A percentile compares a stretch with the other conserved stretches of the same genome.
phyloP scores from a whole-genome alignment of 1,140 invertebrate genomes.

The Metopolophium dirhodum region DNA sequence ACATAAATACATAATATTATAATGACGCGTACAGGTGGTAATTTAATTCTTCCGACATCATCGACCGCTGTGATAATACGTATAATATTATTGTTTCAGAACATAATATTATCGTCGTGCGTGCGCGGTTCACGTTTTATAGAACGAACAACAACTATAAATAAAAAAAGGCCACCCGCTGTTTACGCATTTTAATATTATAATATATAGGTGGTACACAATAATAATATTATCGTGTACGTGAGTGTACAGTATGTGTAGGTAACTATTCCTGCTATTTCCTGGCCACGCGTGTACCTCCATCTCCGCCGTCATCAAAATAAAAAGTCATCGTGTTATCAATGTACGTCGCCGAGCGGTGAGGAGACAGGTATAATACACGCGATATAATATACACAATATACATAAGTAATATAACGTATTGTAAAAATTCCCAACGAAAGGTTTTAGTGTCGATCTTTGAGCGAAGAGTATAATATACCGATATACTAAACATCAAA shows the following conservation, averaged over 20 bases:
- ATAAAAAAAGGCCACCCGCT: slow-evolving; percentile 47
- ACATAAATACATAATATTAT: neutral
- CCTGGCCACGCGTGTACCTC: neutral
- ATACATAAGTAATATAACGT: neutral
- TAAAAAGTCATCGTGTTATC: slow-evolving; percentile 31
- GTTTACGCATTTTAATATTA: slow-evolving; percentile 34
- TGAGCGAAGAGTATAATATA: neutral
- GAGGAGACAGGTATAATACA: neutral
- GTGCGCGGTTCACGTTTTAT: slow-evolving; percentile 1
- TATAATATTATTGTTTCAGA: slow-evolving; percentile 46
- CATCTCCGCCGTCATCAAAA: neutral
- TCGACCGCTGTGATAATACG: slow-evolving; percentile 25
- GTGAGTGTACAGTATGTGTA: slow-evolving; percentile 10
- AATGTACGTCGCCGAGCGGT: neutral
- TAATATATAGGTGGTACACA: too few species aligned
- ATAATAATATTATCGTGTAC: neutral
- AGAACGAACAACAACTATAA: neutral
- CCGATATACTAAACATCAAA: neutral
- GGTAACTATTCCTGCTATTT: neutral
- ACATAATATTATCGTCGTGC: slow-evolving; percentile 24
- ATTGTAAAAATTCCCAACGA: neutral
- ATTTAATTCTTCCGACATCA: slow-evolving; percentile 46
- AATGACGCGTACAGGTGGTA: slow-evolving; percentile 26
- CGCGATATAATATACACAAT: neutral
- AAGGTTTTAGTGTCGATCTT: neutral